Evolutionary conservation across 2,888 invertebrate genomes (phyloP), one percentile per base, ranked within the genome.

Genomic region (Caenorhabditis imperialis): DNA sequence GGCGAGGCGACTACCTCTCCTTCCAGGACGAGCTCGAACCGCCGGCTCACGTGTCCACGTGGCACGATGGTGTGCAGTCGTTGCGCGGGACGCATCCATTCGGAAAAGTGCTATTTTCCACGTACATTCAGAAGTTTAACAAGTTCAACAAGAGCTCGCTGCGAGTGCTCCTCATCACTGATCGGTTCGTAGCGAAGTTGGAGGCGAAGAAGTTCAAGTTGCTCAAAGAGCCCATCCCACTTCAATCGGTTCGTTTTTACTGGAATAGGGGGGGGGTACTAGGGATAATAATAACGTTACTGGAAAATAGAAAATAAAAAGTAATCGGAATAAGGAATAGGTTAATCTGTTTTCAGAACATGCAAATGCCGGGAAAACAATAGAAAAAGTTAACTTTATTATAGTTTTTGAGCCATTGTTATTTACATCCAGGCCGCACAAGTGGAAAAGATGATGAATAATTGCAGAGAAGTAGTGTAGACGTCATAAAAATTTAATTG

Each of bases 1-100:
- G 95, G 95, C 91, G 92, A 78, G 94, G 94, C 37, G 94, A 95
- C 89, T 95, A 95, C 88, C 90, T 95, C 77, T 90, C 92, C 16
- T 50, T 71, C 58, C 72, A 67, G 60, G 78, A 78, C 18, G 80
- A 80, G 45, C 57, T 76, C 5, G 77, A 77, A 1, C 71, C 61
- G 1, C 76, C 73, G 1, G 30, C 62, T 16, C 25, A 63, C 3
- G 47, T 74, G 1, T 55, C 72, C 50, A 70, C 69, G 12, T 82
- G 82, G 50, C 60, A 76, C n/a, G 77, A 75, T 25, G 78, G 82
- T 8, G 37, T 83, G 14, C 62, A 72, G 22, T 30, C 73, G 1
- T 71, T 84, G 4, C 58, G 75, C n/a, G 63, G 60, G 47, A 30
- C 58, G 4, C 81, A 84, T 71, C 82, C 79, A 22, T 81, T 77